Evolutionary conservation across 2,797 vertebrate genomes (phyloP), one percentile per base, ranked within the genome.

Genomic region (Paguma larvata): DNA sequence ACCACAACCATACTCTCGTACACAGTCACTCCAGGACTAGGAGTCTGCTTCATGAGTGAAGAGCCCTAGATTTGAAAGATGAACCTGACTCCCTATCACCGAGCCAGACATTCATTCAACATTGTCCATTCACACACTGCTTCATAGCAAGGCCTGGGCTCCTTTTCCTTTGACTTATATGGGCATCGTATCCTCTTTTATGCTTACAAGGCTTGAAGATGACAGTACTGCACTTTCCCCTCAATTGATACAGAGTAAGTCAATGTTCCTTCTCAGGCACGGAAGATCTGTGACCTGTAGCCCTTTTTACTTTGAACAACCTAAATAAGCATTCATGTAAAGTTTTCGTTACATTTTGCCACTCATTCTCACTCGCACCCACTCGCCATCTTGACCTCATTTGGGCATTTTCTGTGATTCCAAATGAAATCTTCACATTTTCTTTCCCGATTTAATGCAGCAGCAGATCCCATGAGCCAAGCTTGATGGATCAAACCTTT

Each of bases 351-450:
- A 99, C 99, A 99, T 99, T 99, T 99, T 99, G 99, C 99, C 99
- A 99, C 99, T 99, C 99, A 99, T 99, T 99, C 99, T 99, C 99
- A 99, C 99, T 99, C 99, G 99, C 99, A 99, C 99, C 99, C 99
- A 99, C 99, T 99, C 99, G 99, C 99, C 99, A 99, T 99, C 99
- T 99, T 99, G 99, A 99, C 99, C 99, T 99, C 99, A 99, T 99
- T 99, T 99, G 99, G 99, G 99, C 99, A 99, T 98, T 99, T 99
- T 99, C 99, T 99, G 99, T 98, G 99, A 99, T 99, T 99, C 99
- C 99, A 99, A 99, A 99, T 99, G 99, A 99, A 99, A 99, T 99
- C 99, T 99, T 99, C 99, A 99, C 99, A 99, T 99, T 99, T 99
- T 99, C 99, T 99, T 98, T 97, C 99, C 99, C 99, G 99, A 99